Percentiles rank a stretch among this genome's conserved stretches.
These are phyloP conservation scores for Polietes domitor DNA, from an alignment of 2,888 invertebrate genomes.

Conservation along the genomic window DNA sequence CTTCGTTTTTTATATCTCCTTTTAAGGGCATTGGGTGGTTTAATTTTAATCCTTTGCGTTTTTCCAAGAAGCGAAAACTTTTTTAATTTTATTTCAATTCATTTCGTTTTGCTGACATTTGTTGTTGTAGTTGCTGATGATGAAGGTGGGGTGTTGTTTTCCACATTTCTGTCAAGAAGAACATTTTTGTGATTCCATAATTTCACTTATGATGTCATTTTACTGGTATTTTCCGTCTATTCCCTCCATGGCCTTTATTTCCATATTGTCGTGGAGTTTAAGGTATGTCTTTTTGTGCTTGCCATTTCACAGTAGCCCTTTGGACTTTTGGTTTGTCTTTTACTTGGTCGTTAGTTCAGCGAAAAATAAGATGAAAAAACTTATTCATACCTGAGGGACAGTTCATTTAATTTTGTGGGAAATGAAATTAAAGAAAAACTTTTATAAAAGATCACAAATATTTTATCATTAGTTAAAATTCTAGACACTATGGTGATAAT, in stretches of 20 bases:
- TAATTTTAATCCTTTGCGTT: slow-evolving; percentile 57
- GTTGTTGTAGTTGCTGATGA: slow-evolving; percentile 3
- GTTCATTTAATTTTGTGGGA: slow-evolving; percentile 38
- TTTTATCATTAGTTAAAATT: slow-evolving; percentile 59
- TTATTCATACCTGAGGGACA: slow-evolving; percentile 55
- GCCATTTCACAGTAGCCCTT: slow-evolving; percentile 57
- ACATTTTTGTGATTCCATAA: slow-evolving; percentile 53
- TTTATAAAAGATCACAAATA: slow-evolving; percentile 40
- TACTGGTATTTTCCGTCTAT: slow-evolving; percentile 33
- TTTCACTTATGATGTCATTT: slow-evolving; percentile 58
- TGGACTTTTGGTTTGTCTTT: slow-evolving; percentile 31
- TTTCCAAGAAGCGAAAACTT: slow-evolving; percentile 36
- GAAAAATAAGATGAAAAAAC: slow-evolving; percentile 33
- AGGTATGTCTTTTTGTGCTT: slow-evolving; percentile 27
- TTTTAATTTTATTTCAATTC: slow-evolving; percentile 44
- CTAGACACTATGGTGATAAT: slow-evolving; percentile 58
- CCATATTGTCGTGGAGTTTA: slow-evolving; percentile 13
- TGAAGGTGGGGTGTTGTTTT: not conserved
- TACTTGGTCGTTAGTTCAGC: slow-evolving; percentile 32
- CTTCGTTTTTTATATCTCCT: slow-evolving; percentile 52
- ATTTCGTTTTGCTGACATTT: slow-evolving; percentile 34
- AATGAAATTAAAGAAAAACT: slow-evolving; percentile 41
- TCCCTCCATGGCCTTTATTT: not conserved
- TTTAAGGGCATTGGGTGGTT: slow-evolving; percentile 31
- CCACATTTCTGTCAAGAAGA: not conserved